These are phyloP conservation scores for Cyanoderma ruficeps DNA, from an alignment of 2,113 vertebrate species.

Conservation along the genomic window DNA sequence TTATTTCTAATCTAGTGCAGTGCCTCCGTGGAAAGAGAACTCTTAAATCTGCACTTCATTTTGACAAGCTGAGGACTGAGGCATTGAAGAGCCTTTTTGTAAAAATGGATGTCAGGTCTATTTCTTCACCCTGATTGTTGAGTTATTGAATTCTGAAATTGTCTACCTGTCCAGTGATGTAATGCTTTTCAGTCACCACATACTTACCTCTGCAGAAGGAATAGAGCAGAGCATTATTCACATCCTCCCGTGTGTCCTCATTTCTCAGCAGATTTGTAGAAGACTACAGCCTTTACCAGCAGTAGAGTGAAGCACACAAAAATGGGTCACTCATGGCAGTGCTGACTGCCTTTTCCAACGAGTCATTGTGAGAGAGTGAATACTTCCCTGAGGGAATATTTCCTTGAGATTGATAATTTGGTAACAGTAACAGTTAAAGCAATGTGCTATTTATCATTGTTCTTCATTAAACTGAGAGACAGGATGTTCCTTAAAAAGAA, in stretches of 20 bases:
- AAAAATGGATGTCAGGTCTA: neutral
- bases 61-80: slow-evolving; percentile 22
- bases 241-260: neutral
- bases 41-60: slow-evolving; percentile 24
- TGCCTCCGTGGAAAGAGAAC: neutral
- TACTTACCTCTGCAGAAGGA: slow-evolving; percentile 13
- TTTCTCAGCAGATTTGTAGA: neutral
- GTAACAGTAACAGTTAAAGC: slow-evolving; percentile 1
- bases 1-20: slow-evolving; percentile 28
- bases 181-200: neutral
- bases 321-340: neutral
- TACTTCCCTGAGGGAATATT: neutral
- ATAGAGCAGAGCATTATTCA: neutral
- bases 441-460: neutral
- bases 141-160: slow-evolving; percentile 13
- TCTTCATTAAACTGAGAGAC: neutral
- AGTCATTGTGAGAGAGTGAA: neutral
- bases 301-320: neutral
- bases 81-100: neutral
- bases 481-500: neutral
- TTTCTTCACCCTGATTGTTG: neutral
- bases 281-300: neutral
- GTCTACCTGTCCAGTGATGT: neutral
- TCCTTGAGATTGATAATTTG: neutral
- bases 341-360: neutral